Conservation (phyloP, 1,140 invertebrate species). For the Acromyrmex heyeri region DNA sequence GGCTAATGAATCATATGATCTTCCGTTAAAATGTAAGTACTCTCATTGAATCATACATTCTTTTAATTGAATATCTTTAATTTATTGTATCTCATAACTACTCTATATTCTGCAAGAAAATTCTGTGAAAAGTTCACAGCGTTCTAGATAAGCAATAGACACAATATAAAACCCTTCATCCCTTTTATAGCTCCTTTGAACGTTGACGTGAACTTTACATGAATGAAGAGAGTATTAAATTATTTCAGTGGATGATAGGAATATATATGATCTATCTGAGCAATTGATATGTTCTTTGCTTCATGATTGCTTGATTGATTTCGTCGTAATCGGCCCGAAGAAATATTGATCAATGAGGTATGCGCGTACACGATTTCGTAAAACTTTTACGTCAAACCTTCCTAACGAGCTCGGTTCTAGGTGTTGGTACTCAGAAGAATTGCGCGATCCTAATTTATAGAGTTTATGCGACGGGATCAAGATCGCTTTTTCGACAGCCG, state of each 20-base stretch:
- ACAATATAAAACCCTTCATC: not conserved
- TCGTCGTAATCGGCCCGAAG: not conserved
- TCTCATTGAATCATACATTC: not conserved
- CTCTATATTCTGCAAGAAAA: not conserved
- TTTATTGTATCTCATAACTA: conserved; percentile 20
- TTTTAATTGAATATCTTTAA: not conserved
- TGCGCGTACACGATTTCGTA: not conserved
- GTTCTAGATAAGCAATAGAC: not conserved
- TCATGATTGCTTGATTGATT: not conserved
- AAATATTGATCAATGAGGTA: not conserved
- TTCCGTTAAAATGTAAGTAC: not conserved
- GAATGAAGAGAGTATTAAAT: conserved; percentile 37
- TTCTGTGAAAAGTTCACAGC: not conserved
- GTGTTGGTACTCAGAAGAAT: not conserved
- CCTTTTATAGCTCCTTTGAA: not conserved
- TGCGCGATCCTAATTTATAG: conserved; percentile 8
- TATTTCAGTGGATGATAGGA: not conserved
- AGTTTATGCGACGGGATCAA: conserved; percentile 14
- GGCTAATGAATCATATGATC: conserved; percentile 20
- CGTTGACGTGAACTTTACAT: not conserved
- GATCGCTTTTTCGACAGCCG: conserved; percentile 31
- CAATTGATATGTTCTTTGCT: not conserved
- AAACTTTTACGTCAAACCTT: not conserved
- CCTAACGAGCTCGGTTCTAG: not conserved
- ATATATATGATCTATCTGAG: conserved; percentile 3